phyloP scores from a whole-genome alignment of 2,113 vertebrate genomes.

The Mixornis gularis region DNA sequence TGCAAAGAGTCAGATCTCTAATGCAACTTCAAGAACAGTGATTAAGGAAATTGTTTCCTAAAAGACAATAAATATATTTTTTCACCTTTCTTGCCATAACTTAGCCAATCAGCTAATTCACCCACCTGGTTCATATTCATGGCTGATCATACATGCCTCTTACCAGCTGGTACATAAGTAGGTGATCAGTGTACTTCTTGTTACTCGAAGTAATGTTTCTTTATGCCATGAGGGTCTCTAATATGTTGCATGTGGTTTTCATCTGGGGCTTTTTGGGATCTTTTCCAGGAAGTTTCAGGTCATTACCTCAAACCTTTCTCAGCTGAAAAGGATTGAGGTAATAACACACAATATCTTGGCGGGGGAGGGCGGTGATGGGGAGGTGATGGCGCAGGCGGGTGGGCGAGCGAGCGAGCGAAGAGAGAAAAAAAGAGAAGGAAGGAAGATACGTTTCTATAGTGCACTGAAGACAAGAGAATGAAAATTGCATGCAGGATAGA shows the following conservation, averaged over 20 bases:
- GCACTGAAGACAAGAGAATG: slow-evolving; percentile 15
- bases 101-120: neutral
- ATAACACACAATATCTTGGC: slow-evolving; percentile 50
- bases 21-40: neutral
- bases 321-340: slow-evolving; percentile 56
- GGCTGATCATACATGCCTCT: neutral
- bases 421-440: neutral
- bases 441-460: neutral
- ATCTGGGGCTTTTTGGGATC: slow-evolving; percentile 49
- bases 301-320: slow-evolving; percentile 56
- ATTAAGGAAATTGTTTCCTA: neutral
- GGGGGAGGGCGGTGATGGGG: no score
- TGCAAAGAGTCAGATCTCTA: neutral
- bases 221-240: slow-evolving; percentile 20
- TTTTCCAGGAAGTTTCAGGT: slow-evolving; percentile 61
- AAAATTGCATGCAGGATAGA: slow-evolving; percentile 9
- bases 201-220: slow-evolving; percentile 37
- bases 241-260: slow-evolving; percentile 62
- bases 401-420: neutral
- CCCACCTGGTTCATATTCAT: neutral
- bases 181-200: neutral
- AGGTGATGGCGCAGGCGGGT: neutral
- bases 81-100: neutral
- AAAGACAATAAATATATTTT: neutral
- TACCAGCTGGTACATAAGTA: slow-evolving; percentile 6